Evolutionary conservation across 2,113 vertebrate species (phyloP).

Genomic region (Trinectes maculatus): DNA sequence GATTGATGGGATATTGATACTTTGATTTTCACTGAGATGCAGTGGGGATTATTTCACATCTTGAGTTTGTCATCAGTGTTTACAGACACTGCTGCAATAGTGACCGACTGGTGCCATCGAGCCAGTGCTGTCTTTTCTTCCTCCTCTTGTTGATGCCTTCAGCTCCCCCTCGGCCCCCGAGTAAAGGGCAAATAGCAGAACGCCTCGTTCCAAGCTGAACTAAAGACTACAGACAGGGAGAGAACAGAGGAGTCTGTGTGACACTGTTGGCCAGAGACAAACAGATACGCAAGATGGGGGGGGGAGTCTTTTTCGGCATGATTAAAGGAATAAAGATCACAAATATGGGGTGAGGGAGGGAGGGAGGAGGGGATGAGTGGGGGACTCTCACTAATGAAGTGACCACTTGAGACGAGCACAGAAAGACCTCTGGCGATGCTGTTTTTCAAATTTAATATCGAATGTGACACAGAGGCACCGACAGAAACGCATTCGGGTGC

Average conservation of each 20-base stretch:
- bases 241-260: constrained; percentile 72
- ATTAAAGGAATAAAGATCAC: constrained; percentile 55
- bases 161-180: constrained; percentile 38
- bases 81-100: constrained; percentile 24
- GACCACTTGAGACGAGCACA: constrained; percentile 41
- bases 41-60: background rate
- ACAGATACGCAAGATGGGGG: constrained; percentile 42
- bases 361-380: constrained; percentile 41
- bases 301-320: constrained; percentile 20
- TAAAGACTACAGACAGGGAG: constrained; percentile 42
- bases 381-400: constrained; percentile 54
- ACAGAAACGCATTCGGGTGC: background rate
- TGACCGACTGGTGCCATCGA: constrained; percentile 35
- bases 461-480: constrained; percentile 7
- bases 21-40: background rate
- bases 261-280: constrained; percentile 49
- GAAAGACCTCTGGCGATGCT: constrained; percentile 27
- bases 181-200: constrained; percentile 64
- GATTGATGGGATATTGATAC: background rate
- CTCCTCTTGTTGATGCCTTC: constrained; percentile 34
- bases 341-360: constrained; percentile 32
- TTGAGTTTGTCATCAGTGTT: background rate
- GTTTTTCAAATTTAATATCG: constrained; percentile 25
- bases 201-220: constrained; percentile 53
- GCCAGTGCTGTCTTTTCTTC: constrained; percentile 35